These are phyloP conservation scores for Glyptemys insculpta DNA, from an alignment of 2,797 vertebrate genomes.

Conservation along the genomic window DNA sequence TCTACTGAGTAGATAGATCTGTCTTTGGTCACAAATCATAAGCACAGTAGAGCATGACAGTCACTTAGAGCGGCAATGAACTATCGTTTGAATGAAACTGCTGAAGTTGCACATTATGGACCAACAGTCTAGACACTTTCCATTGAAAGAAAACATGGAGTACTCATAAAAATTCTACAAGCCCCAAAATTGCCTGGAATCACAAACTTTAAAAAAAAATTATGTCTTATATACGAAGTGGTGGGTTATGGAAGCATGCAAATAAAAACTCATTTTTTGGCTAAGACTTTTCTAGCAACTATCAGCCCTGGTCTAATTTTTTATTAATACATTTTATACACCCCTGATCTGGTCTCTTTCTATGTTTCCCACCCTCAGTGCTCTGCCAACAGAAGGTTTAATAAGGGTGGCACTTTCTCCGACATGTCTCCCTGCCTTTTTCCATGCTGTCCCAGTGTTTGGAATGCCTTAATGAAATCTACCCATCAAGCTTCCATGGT, in stretches of 20 bases:
- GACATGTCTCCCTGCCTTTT: neutral
- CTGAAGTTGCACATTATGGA: neutral
- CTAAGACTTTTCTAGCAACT: neutral
- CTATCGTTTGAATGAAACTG: neutral
- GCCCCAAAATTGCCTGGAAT: neutral
- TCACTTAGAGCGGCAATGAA: neutral
- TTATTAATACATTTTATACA: neutral
- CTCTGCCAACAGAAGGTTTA: neutral
- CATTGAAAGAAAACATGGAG: neutral
- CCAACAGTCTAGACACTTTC: neutral
- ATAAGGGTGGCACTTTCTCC: neutral
- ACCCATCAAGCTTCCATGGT: neutral
- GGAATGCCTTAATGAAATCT: neutral
- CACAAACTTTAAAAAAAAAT: neutral
- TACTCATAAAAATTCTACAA: neutral
- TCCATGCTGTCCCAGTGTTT: neutral
- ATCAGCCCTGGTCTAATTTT: too few relatives aligned
- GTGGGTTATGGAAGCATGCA: neutral
- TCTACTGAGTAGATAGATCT: neutral
- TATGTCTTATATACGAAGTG: neutral
- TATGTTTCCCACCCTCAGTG: neutral
- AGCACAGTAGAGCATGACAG: neutral
- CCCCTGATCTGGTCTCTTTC: too few relatives aligned
- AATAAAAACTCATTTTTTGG: neutral
- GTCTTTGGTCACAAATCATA: neutral